Base-by-base conservation (phyloP, 1,140 invertebrate species). In the Drosophila parvula region DNA sequence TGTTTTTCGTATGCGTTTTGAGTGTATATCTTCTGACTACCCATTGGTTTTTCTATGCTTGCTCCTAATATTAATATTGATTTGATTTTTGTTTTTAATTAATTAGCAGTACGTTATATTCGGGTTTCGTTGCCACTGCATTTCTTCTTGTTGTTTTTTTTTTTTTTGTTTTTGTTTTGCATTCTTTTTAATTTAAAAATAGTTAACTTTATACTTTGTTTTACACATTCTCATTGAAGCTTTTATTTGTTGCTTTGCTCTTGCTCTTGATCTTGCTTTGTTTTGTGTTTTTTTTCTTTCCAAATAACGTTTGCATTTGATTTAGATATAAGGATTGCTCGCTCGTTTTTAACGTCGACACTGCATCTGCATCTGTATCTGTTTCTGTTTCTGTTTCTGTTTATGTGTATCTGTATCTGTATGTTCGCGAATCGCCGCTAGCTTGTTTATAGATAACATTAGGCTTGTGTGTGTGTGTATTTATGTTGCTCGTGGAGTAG, bases 201-300 rank as follows among this genome's bases (percentile, higher is more conserved):
- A 86, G 83, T 86, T 86, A 86, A 86, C 83, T 86, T 86, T 86
- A 88, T 86, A 82, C 83, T 86, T 86, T 86, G 83, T 86, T 77
- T 86, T 82, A 80, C 63, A 83, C 76, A 67, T 75, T 64, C 62
- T 79, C 44, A 47, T 65, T 43, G 56, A 64, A 64, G 30, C 48
- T 50, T 50, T 55, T 45, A 32, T 64, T 51, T 84, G 47, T 45
- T 55, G 51, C 51, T 44, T 16, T 18, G 40, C 40, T 57, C 22
- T 43, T 63, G 41, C 27, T 44, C n/a, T 41, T 62, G 43, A 32
- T 41, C 27, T 60, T 51, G 44, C 44, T 32, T 47, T 27, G 22
- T 48, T 48, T 71, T 30, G 44, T 71, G 44, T 51, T 64, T 38
- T 38, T 34, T 34, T 68, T 38, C 43, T 34, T 34, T 68, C 38